Evolutionary conservation across 1,140 invertebrate species (phyloP), one percentile per base, ranked within the genome.

Genomic region (Zaprionus vittiger): DNA sequence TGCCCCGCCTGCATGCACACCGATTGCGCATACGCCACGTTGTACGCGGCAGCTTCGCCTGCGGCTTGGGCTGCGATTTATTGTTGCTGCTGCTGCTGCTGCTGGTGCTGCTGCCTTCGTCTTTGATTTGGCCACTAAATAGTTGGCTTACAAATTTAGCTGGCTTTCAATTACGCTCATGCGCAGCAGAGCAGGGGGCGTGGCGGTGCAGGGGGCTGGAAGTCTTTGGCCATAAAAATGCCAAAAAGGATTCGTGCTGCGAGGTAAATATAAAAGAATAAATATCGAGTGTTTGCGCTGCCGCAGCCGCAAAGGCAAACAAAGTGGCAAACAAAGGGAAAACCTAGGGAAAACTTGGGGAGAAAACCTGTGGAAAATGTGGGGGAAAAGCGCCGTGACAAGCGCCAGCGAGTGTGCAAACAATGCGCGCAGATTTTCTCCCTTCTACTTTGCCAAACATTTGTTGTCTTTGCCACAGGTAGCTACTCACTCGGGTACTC

Each of bases 161-260:
- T 65, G 77, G 77, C 83, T 84, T 89, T 89, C 84, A 89, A 90
- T 89, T 89, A 89, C 85, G 84, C 85, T 81, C 84, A 79, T 34
- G 31, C 81, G 62, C 73, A 74, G 34, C 20, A 1, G n/a, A 56
- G 6, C 11, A 14, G 26, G 9, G 14, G 5, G 17, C 17, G 41
- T 2, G 7, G 41, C 5, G 41, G n/a, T 2, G n/a, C 28, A 55
- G 65, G 56, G 28, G 38, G 66, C 56, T 37, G 78, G 26, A 34
- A 41, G 38, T 24, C 31, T 34, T 34, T 34, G 57, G 47, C 75
- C 85, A 90, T 90, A 90, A 89, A 89, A 89, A 81, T 89, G 72
- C 77, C 70, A 59, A 72, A 75, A 68, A 76, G 85, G 81, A 87
- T 80, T 77, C 81, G 63, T 72, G 72, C 60, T 73, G 68, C 34